Base-by-base conservation (phyloP, 2,113 vertebrate genomes). In the Triplophysa siluroides region DNA sequence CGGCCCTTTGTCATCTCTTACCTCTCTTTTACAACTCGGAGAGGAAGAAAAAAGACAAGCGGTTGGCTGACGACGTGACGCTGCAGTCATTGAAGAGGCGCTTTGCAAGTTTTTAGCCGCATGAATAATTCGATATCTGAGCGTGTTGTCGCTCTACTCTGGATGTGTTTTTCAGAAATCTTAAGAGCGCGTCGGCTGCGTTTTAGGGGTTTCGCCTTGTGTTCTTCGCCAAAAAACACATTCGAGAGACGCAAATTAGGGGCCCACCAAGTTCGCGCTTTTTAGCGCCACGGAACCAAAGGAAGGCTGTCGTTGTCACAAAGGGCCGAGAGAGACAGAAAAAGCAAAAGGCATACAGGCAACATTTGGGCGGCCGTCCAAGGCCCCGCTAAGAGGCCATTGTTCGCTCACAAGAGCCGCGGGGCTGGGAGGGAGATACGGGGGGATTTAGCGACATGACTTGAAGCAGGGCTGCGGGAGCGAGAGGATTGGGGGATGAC, bases 401-500 rank as follows among this genome's bases (percentile, higher is more conserved):
- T 88, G 87, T 88, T 87, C 63, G 67, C 82, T 82, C 84, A 87
- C 87, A 87, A 86, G 87, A 85, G 87, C 76, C 64, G 56, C 74
- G 60, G 85, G 85, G 81, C 85, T 86, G 79, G 80, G 85, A 87
- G 85, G 78, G 83, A 88, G 87, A 88, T 87, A 88, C 83, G 87
- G 83, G 67, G 83, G 85, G 83, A 87, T 86, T 88, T 86, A 88
- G 86, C 67, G 67, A 85, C 78, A 80, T 68, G 84, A 86, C 84
- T 85, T 84, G 79, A 83, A 84, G 82, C 43, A 2, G 66, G 76
- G 81, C 80, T 78, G 83, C 83, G 66, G 82, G 76, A 81, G 79
- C 81, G 85, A 73, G 85, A 80, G 84, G 83, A 86, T 87, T 87
- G 84, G 84, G 81, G 82, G 71, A 83, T 45, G 85, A 87, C 83